Conservation (phyloP, 1,140 invertebrate species). For the Calliopsis andreniformis region DNA sequence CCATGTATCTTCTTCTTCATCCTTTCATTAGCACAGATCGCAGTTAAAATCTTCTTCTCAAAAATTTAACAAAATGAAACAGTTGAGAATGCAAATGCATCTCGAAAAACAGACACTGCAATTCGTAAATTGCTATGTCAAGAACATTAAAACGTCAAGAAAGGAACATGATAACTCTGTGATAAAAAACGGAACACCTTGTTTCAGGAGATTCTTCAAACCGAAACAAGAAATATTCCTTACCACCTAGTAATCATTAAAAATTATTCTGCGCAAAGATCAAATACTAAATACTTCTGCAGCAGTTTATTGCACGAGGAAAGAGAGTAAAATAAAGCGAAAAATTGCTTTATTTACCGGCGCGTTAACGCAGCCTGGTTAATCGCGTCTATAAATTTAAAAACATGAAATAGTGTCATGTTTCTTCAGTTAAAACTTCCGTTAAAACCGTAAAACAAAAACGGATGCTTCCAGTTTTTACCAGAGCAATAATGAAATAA, state of each 20-base stretch:
- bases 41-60: neutral
- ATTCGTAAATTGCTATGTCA: neutral
- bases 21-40: constrained; percentile 3
- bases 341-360: neutral
- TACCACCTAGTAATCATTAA: neutral
- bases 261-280: neutral
- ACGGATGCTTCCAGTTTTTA: neutral
- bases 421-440: no score
- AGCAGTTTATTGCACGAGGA: neutral
- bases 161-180: neutral
- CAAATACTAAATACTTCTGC: neutral
- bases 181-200: neutral
- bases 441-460: neutral
- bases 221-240: constrained; percentile 13
- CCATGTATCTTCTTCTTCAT: constrained; percentile 41
- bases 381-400: neutral
- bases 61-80: neutral
- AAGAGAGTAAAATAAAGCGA: neutral
- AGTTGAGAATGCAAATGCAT: neutral
- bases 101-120: neutral
- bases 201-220: neutral
- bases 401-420: neutral
- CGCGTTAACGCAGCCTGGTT: constrained; percentile 26
- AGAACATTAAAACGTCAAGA: neutral
- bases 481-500: neutral